Evolutionary conservation across 1,140 invertebrate species (phyloP).

Genomic region (Oscheius sp.): DNA sequence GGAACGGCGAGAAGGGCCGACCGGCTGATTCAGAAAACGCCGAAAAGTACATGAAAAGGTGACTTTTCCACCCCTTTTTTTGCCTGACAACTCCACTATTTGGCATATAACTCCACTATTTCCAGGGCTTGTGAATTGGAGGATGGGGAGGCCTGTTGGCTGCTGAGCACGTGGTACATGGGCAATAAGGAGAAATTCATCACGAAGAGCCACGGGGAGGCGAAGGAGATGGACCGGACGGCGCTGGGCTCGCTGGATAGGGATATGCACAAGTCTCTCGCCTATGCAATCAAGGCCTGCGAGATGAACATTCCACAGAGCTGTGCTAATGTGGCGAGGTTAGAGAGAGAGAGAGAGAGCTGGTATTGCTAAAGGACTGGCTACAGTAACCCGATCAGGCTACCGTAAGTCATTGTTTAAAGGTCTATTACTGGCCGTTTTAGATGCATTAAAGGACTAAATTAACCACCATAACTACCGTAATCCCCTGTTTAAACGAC

Average conservation of each 20-base stretch:
- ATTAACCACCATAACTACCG: no score
- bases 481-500: no score
- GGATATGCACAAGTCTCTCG: conserved; percentile 53
- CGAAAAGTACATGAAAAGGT: conserved; percentile 52
- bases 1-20: conserved; percentile 52
- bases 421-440: no score
- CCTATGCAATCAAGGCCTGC: conserved; percentile 52
- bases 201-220: conserved; percentile 14
- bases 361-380: no score
- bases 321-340: conserved; percentile 52
- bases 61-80: conserved; percentile 12
- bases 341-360: no score
- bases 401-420: no score
- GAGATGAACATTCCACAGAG: conserved; percentile 49
- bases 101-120: not conserved
- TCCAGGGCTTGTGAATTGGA: conserved; percentile 57
- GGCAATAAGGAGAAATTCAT: conserved; percentile 43
- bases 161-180: conserved; percentile 56
- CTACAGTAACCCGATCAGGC: no score
- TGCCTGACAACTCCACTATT: not conserved
- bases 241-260: conserved; percentile 41
- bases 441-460: no score
- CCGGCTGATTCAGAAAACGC: conserved; percentile 44
- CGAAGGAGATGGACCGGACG: conserved; percentile 28
- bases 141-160: conserved; percentile 56